Percentiles rank a stretch among this genome's conserved stretches.
Conservation (phyloP, 2,797 vertebrate species). For the Arctocebus calabarensis region DNA sequence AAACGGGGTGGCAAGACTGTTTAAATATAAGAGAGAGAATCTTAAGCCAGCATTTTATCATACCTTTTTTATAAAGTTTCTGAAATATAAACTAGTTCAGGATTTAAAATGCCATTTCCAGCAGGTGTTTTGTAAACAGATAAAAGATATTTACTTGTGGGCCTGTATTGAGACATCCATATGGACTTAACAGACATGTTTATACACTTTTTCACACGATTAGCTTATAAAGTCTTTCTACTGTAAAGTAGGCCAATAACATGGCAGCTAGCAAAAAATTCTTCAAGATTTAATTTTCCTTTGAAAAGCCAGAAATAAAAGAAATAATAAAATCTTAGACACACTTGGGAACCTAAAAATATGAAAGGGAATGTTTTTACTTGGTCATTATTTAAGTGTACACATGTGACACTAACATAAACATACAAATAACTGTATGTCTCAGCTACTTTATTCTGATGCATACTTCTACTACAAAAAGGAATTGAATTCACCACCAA, state of each 20-base stretch:
- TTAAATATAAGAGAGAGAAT: conserved; percentile 73
- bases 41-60: conserved; percentile 69
- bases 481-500: conserved; percentile 42
- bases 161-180: conserved; percentile 55
- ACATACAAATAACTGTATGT: conserved; percentile 39
- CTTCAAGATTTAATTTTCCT: conserved; percentile 67
- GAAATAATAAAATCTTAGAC: not conserved
- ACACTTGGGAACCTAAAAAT: conserved; percentile 36
- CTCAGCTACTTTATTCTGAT: conserved; percentile 39
- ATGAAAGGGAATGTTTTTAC: conserved; percentile 46
- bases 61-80: conserved; percentile 67
- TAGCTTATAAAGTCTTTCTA: conserved; percentile 67
- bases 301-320: conserved; percentile 74
- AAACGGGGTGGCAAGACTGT: conserved; percentile 71
- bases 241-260: conserved; percentile 73
- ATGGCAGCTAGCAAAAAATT: conserved; percentile 64
- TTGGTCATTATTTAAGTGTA: conserved; percentile 36
- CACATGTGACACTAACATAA: conserved; percentile 33
- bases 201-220: conserved; percentile 75
- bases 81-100: conserved; percentile 48
- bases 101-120: conserved; percentile 48
- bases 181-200: conserved; percentile 69
- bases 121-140: conserved; percentile 59
- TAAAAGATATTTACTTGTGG: conserved; percentile 70
- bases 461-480: conserved; percentile 48